Conservation (phyloP, 2,888 invertebrate species). For the Lacanobia wlatinum region DNA sequence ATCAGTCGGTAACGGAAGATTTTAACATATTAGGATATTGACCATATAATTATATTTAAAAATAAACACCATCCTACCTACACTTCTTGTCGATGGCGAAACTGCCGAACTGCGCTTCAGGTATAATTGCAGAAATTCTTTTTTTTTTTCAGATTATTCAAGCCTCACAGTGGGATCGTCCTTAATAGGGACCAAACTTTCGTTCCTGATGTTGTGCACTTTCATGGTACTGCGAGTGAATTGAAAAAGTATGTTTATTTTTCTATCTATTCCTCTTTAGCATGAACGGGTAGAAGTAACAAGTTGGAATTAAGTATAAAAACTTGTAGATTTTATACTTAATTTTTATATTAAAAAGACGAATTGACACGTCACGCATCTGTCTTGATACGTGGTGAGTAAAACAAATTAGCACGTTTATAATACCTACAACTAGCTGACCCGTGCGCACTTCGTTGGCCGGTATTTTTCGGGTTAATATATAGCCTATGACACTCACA, state of each 20-base stretch:
- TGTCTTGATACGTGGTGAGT: background rate
- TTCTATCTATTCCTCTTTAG: background rate
- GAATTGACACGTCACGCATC: background rate
- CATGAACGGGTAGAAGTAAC: background rate
- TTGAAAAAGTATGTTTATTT: slow-evolving; percentile 21
- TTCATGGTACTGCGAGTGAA: slow-evolving; percentile 69
- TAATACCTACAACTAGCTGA: too few species aligned
- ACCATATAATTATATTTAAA: too few species aligned
- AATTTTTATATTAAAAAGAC: too few species aligned
- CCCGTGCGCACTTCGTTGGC: too few species aligned
- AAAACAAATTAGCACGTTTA: background rate
- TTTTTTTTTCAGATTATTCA: slow-evolving; percentile 78
- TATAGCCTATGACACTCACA: too few species aligned
- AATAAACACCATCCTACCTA: too few species aligned
- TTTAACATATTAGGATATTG: too few species aligned
- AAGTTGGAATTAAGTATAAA: background rate
- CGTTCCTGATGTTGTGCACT: slow-evolving; percentile 78
- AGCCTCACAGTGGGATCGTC: slow-evolving; percentile 85
- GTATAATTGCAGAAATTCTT: background rate
- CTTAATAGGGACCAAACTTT: slow-evolving; percentile 80
- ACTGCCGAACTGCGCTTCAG: background rate
- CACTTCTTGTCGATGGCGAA: background rate
- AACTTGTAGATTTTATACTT: background rate
- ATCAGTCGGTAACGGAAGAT: too few species aligned
- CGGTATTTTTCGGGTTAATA: too few species aligned